These are phyloP conservation scores for Neoitamus cyanurus DNA, from an alignment of 2,888 invertebrate species.

Conservation along the genomic window DNA sequence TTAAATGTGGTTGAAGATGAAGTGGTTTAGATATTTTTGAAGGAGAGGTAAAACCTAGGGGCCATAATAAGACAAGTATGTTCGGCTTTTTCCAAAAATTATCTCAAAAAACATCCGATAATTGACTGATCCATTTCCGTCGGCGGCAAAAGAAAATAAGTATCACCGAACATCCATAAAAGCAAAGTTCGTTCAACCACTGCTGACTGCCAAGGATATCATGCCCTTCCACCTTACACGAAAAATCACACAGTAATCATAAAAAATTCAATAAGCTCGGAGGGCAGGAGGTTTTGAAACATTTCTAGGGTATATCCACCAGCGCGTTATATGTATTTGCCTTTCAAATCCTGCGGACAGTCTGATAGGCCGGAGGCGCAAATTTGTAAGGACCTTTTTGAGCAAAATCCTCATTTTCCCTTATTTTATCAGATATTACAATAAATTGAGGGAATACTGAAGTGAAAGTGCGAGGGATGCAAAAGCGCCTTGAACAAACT, in stretches of 20 bases:
- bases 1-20: too few relatives aligned
- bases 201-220: not conserved
- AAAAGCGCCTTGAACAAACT: not conserved
- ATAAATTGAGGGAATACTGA: not conserved
- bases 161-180: not conserved
- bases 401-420: not conserved
- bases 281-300: not conserved
- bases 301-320: not conserved
- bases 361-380: not conserved
- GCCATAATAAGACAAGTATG: too few relatives aligned
- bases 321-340: not conserved
- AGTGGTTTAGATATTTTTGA: too few relatives aligned
- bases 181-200: not conserved
- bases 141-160: not conserved
- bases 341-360: not conserved
- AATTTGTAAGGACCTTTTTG: not conserved
- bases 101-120: not conserved
- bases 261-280: not conserved
- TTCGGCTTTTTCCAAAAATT: too few relatives aligned
- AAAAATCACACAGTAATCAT: not conserved
- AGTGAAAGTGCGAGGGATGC: not conserved
- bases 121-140: not conserved
- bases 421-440: not conserved
- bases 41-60: too few relatives aligned
- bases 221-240: not conserved